Percentiles rank a stretch among this genome's conserved stretches.
Conservation (phyloP, 2,888 invertebrate genomes). For the Sicus ferrugineus region DNA sequence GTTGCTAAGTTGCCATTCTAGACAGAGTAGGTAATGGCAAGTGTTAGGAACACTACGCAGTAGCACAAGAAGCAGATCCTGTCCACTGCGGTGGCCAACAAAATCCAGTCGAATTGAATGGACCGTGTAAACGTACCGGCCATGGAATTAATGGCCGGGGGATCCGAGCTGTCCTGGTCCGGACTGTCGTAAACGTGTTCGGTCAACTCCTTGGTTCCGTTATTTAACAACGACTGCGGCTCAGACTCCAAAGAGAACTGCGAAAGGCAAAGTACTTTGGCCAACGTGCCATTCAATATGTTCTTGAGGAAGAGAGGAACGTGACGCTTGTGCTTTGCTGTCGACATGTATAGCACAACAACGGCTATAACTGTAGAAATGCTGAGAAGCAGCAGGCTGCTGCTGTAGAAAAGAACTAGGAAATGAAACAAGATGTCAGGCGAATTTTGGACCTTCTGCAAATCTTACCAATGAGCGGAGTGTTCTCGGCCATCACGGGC, state of each 20-base stretch:
- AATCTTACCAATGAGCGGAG: constrained; percentile 65
- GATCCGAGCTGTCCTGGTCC: constrained; percentile 44
- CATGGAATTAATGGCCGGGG: constrained; percentile 46
- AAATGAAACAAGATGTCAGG: constrained; percentile 37
- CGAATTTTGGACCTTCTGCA: not conserved
- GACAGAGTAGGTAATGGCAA: constrained; percentile 53
- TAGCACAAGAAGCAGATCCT: constrained; percentile 70
- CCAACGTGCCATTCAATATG: constrained; percentile 55
- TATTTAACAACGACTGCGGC: constrained; percentile 44
- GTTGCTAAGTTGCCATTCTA: constrained; percentile 38
- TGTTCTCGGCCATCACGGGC: constrained; percentile 64
- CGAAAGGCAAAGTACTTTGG: constrained; percentile 55
- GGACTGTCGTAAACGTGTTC: constrained; percentile 51
- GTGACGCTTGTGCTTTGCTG: constrained; percentile 62
- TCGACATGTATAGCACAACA: constrained; percentile 67
- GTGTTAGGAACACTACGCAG: constrained; percentile 66
- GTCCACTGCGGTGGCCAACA: constrained; percentile 72
- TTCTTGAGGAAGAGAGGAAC: constrained; percentile 64
- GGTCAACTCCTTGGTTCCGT: constrained; percentile 51
- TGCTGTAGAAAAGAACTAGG: constrained; percentile 69
- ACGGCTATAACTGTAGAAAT: constrained; percentile 68
- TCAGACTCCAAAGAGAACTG: constrained; percentile 53
- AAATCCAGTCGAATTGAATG: constrained; percentile 71
- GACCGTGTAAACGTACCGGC: constrained; percentile 49
- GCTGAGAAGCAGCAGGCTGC: constrained; percentile 66